These are phyloP conservation scores for Ispidina picta DNA, from an alignment of 2,797 vertebrate genomes.

Conservation along the genomic window DNA sequence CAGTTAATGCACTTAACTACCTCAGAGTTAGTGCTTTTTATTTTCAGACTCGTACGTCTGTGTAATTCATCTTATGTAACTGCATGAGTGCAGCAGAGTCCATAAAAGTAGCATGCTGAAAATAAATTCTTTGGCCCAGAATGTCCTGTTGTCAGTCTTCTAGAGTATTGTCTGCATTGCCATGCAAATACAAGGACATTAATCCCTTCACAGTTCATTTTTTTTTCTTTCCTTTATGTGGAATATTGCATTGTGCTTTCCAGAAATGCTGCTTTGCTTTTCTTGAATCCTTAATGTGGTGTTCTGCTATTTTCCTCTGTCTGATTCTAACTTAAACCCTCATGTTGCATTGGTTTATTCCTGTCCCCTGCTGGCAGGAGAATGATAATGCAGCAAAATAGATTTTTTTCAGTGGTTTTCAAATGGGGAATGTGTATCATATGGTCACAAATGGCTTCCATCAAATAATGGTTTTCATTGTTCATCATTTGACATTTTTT, in stretches of 20 bases:
- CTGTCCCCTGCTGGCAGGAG: conserved; percentile 23
- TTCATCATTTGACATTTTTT: background rate
- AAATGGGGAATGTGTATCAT: background rate
- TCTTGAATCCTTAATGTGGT: background rate
- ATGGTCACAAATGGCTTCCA: background rate
- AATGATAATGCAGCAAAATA: background rate
- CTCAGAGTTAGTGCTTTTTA: background rate
- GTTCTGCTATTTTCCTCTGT: background rate
- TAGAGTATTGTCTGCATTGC: background rate
- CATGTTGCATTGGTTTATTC: background rate
- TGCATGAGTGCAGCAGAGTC: background rate
- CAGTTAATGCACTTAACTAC: background rate
- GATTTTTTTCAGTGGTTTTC: background rate
- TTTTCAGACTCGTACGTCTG: background rate
- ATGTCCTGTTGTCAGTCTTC: background rate
- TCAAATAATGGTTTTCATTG: background rate
- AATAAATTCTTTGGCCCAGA: background rate
- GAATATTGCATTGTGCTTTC: background rate
- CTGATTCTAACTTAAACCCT: background rate
- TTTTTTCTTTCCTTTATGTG: background rate
- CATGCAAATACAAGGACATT: background rate
- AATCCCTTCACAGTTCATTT: background rate
- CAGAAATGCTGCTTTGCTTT: background rate
- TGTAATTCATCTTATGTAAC: background rate
- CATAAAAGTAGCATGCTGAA: background rate